Percentiles rank a stretch among this genome's conserved stretches.
Evolutionary conservation across 1,140 invertebrate species (phyloP).

Genomic region (Apolygus lucorum): DNA sequence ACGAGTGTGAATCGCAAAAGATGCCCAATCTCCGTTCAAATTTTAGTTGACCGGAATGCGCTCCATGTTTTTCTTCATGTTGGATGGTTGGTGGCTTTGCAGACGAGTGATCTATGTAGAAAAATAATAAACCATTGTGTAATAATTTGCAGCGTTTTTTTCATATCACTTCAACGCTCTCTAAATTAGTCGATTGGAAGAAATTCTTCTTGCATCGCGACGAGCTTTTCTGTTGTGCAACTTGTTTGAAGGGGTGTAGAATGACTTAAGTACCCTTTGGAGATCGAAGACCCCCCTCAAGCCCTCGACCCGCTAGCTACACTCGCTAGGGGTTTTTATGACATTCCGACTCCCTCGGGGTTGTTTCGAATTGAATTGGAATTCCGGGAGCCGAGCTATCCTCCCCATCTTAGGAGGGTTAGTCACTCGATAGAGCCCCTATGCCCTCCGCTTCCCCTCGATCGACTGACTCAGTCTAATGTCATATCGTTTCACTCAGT

Average conservation of each 20-base stretch:
- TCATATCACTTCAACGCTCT: too few species aligned
- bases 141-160: too few species aligned
- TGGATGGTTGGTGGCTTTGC: too few species aligned
- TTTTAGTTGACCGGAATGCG: too few species aligned
- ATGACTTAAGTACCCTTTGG: conserved; percentile 13
- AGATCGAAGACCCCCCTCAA: neutral
- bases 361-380: conserved; percentile 23
- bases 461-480: conserved; percentile 1
- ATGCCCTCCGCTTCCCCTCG: neutral
- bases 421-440: conserved; percentile 1
- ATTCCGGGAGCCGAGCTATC: neutral
- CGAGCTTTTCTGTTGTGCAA: neutral
- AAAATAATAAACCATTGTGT: too few species aligned
- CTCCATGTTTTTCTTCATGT: too few species aligned
- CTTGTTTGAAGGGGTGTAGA: neutral
- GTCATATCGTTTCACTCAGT: neutral
- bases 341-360: conserved; percentile 15
- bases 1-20: too few species aligned
- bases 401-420: neutral
- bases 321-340: conserved; percentile 9
- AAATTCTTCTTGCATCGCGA: too few species aligned
- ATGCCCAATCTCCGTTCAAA: too few species aligned
- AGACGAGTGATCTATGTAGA: too few species aligned
- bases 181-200: too few species aligned
- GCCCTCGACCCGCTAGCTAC: neutral